These are phyloP conservation scores for Diploscapter pachys DNA, from an alignment of 1,140 invertebrate species.

Conservation along the genomic window DNA sequence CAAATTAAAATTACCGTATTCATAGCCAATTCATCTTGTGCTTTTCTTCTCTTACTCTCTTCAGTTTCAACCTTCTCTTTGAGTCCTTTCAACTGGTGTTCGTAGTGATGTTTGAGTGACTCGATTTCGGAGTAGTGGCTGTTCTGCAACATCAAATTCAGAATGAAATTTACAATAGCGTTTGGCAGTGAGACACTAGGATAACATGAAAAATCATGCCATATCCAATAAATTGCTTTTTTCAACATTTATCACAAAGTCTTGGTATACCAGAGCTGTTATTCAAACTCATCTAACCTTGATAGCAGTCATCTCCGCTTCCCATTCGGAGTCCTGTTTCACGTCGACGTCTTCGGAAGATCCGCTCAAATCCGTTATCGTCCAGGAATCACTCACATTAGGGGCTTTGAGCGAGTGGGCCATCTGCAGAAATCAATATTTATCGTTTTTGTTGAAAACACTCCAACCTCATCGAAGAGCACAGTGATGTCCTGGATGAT, in stretches of 20 bases:
- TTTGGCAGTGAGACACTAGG: too few species aligned
- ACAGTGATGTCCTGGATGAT: slow-evolving; percentile 17
- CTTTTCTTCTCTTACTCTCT: slow-evolving; percentile 35
- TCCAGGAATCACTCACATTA: slow-evolving; percentile 15
- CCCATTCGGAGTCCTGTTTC: slow-evolving; percentile 24
- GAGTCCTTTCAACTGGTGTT: slow-evolving; percentile 41
- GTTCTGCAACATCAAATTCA: slow-evolving; percentile 9
- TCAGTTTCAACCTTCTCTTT: slow-evolving; percentile 47
- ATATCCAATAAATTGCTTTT: too few species aligned
- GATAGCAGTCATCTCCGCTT: slow-evolving; percentile 19
- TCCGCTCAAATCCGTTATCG: slow-evolving; percentile 1
- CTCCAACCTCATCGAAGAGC: slow-evolving; percentile 15
- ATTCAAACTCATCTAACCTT: slow-evolving; percentile 8
- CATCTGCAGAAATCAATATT: neutral
- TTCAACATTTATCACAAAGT: too few species aligned
- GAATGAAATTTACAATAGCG: too few species aligned
- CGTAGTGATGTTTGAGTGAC: slow-evolving; percentile 40
- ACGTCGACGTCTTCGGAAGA: slow-evolving; percentile 14
- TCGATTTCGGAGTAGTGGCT: slow-evolving; percentile 38
- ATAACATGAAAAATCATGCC: too few species aligned
- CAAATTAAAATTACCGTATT: slow-evolving; percentile 8
- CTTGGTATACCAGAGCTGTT: neutral
- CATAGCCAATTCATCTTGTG: slow-evolving; percentile 48
- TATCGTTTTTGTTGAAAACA: neutral
- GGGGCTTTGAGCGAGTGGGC: neutral